A percentile compares a stretch with the other conserved stretches of the same genome.
Conservation (phyloP, 2,797 vertebrate genomes). For the Parauchenoglanis punctatus region DNA sequence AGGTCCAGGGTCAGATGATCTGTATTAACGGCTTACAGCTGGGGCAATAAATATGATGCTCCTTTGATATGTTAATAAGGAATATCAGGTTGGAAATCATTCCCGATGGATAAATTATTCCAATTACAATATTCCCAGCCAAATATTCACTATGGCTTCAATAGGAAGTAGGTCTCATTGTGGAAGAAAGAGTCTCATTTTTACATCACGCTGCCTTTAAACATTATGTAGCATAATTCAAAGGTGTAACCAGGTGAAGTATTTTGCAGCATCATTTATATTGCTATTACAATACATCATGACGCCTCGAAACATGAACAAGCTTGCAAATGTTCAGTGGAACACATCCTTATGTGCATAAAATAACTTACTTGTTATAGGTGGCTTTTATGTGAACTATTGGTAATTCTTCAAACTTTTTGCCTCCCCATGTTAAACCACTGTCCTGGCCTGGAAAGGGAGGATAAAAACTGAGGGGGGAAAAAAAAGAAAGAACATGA, state of each 20-base stretch:
- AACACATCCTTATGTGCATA: background rate
- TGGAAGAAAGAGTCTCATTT: background rate
- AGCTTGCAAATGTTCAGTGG: background rate
- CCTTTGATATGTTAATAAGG: background rate
- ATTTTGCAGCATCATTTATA: background rate
- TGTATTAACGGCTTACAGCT: background rate
- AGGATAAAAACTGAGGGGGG: slow-evolving; percentile 75
- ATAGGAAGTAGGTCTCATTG: background rate
- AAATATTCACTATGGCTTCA: background rate
- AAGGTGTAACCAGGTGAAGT: background rate
- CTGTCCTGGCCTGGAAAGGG: slow-evolving; percentile 81
- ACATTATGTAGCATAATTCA: background rate
- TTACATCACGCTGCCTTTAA: background rate
- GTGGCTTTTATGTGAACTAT: slow-evolving; percentile 90
- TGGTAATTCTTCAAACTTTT: slow-evolving; percentile 86
- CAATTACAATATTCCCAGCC: background rate
- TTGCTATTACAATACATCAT: background rate
- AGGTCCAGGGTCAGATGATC: background rate
- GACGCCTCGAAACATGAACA: background rate
- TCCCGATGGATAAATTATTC: background rate
- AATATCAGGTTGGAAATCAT: background rate
- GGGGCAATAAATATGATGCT: background rate
- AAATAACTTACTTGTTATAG: slow-evolving; percentile 89
- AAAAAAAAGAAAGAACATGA: background rate
- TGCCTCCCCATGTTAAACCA: slow-evolving; percentile 83